These are phyloP conservation scores for Mormyrus lacerda DNA, from an alignment of 2,113 vertebrate species.

Conservation along the genomic window DNA sequence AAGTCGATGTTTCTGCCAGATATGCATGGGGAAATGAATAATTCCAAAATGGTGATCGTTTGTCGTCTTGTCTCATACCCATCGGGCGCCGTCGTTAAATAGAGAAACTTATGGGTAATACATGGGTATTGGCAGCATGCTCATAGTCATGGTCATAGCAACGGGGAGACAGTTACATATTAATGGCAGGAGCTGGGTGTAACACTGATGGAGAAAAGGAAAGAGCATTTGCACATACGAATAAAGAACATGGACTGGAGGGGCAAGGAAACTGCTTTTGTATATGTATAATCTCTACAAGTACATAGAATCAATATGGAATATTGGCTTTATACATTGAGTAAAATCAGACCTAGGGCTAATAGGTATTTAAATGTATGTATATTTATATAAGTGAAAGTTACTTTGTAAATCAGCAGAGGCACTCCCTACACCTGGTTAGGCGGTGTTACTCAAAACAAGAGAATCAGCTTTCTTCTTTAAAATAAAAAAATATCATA, in stretches of 20 bases:
- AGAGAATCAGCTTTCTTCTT: conserved; percentile 37
- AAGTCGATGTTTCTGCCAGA: neutral
- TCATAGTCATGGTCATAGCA: neutral
- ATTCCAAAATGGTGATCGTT: neutral
- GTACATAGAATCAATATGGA: conserved; percentile 45
- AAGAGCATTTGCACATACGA: conserved; percentile 31
- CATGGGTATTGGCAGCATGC: neutral
- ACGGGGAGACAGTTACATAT: neutral
- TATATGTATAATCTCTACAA: conserved; percentile 40
- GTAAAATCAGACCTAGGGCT: conserved; percentile 46
- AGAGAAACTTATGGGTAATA: neutral
- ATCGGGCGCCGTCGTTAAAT: neutral
- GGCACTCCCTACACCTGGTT: conserved; percentile 55
- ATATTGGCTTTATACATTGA: conserved; percentile 43
- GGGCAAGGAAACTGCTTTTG: conserved; percentile 23
- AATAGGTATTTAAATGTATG: conserved; percentile 36
- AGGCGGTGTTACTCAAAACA: conserved; percentile 54
- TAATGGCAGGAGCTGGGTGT: neutral
- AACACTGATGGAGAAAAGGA: conserved; percentile 13
- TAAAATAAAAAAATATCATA: conserved; percentile 44
- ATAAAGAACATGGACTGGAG: conserved; percentile 22
- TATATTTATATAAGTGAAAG: conserved; percentile 30
- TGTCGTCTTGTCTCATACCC: neutral
- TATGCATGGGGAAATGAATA: neutral
- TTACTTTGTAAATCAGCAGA: conserved; percentile 39